Conservation (phyloP, 2,888 invertebrate species). For the Patella ulyssiponensis region DNA sequence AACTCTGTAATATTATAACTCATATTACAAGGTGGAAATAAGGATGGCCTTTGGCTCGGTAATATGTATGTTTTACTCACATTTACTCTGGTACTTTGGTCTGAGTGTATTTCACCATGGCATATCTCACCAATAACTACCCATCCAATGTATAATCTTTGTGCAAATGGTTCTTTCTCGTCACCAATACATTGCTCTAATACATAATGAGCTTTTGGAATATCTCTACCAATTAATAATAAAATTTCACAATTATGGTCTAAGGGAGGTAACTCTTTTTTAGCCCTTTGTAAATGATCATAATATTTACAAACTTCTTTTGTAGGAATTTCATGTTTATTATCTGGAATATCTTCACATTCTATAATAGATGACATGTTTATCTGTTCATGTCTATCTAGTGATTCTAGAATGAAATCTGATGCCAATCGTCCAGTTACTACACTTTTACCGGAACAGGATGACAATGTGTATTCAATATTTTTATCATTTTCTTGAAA, state of each 20-base stretch:
- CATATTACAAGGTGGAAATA: slow-evolving; percentile 9
- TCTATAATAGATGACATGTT: slow-evolving; percentile 30
- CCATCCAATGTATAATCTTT: slow-evolving; percentile 4
- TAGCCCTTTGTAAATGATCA: slow-evolving; percentile 7
- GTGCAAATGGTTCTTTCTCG: not conserved
- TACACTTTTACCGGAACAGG: slow-evolving; percentile 30
- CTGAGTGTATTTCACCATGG: slow-evolving; percentile 1
- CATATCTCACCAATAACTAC: slow-evolving; percentile 4
- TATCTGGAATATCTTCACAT: slow-evolving; percentile 31
- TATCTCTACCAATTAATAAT: slow-evolving; percentile 13
- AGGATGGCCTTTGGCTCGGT: not conserved
- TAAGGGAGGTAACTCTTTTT: slow-evolving; percentile 1
- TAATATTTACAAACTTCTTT: slow-evolving; percentile 18
- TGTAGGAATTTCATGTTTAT: slow-evolving; percentile 34
- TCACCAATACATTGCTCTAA: not conserved
- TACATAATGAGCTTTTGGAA: slow-evolving; percentile 10
- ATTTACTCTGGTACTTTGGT: slow-evolving; percentile 6
- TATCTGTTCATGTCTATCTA: slow-evolving; percentile 15
- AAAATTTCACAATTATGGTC: not conserved
- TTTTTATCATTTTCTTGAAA: not conserved
- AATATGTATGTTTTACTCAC: slow-evolving; percentile 1
- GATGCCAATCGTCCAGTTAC: slow-evolving; percentile 22
- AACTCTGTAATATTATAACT: not conserved
- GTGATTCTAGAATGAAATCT: slow-evolving; percentile 25
- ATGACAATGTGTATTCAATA: slow-evolving; percentile 25